Conservation (phyloP, 2,888 invertebrate genomes). For the Platycnemis pennipes region DNA sequence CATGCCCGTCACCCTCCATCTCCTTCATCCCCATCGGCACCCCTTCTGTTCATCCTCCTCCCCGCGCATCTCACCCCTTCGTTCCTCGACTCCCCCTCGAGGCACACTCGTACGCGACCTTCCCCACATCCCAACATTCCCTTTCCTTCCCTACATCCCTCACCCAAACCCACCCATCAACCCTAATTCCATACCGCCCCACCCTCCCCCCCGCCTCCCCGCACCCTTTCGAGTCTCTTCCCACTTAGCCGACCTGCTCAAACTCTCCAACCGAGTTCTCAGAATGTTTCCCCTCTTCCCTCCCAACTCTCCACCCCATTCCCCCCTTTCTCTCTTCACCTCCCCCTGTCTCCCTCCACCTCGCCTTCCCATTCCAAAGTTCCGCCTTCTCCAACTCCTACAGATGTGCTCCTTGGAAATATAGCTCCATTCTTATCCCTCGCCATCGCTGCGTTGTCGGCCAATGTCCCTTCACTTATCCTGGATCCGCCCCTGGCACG, state of each 20-base stretch:
- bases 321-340: not conserved
- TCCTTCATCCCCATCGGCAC: not conserved
- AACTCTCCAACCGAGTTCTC: slow-evolving; percentile 49
- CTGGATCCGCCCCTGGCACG: not conserved
- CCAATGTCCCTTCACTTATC: slow-evolving; percentile 11
- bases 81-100: not conserved
- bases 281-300: not conserved
- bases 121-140: not conserved
- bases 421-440: not conserved
- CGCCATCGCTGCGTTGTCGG: not conserved
- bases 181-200: not conserved
- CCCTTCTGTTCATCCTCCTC: not conserved
- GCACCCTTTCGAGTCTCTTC: not conserved
- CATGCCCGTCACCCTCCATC: no score
- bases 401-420: not conserved
- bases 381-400: not conserved
- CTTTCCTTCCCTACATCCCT: not conserved
- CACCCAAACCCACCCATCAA: not conserved
- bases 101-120: slow-evolving; percentile 10
- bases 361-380: not conserved
- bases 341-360: not conserved
- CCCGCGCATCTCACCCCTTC: not conserved
- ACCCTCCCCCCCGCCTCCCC: no score
- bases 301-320: not conserved
- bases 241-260: slow-evolving; percentile 52